phyloP scores from a whole-genome alignment of 2,888 invertebrate species.

The Proisotoma minuta region DNA sequence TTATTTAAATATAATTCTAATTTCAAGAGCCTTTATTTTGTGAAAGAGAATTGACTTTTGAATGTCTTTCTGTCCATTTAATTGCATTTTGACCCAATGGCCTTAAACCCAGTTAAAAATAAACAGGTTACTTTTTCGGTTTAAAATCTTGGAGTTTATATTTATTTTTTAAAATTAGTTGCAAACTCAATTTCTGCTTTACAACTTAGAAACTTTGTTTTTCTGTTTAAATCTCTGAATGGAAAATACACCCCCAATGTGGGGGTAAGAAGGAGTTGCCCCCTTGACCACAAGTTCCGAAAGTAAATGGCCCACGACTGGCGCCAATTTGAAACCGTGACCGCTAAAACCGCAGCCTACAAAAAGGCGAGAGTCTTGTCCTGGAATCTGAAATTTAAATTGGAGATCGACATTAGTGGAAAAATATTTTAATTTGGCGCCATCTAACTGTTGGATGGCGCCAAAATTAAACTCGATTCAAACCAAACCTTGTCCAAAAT shows the following conservation, averaged over 20 bases:
- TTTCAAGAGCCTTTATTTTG: not conserved
- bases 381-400: not conserved
- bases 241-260: conserved; percentile 25
- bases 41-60: too few species aligned
- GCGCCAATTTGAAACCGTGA: conserved; percentile 43
- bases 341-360: conserved; percentile 42
- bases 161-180: not conserved
- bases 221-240: conserved; percentile 15
- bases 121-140: not conserved
- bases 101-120: not conserved
- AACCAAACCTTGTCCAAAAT: conserved; percentile 34
- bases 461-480: too few species aligned
- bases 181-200: not conserved
- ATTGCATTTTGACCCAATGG: not conserved
- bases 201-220: not conserved
- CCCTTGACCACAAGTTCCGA: conserved; percentile 25
- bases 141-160: not conserved
- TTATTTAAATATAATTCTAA: too few species aligned
- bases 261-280: conserved; percentile 16
- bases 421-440: not conserved
- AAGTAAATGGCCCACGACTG: conserved; percentile 33
- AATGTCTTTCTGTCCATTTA: too few species aligned
- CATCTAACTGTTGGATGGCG: not conserved
- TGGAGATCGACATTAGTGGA: not conserved
- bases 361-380: conserved; percentile 15